Evolutionary conservation across 1,140 invertebrate genomes (phyloP), one percentile per base, ranked within the genome.

Genomic region (Eupristina koningsbergeri): DNA sequence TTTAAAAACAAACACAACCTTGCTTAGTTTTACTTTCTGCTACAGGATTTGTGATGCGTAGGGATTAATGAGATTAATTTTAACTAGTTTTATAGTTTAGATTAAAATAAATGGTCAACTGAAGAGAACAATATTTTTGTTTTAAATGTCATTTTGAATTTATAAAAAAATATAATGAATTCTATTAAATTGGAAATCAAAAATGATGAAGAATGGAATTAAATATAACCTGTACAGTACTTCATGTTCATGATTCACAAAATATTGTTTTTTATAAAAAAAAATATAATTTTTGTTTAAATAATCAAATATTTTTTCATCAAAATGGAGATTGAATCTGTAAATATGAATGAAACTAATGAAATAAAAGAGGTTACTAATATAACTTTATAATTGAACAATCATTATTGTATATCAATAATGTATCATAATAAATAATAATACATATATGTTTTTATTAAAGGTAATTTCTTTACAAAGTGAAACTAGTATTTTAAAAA

Each of bases 401-500:
- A 36, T 41, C 41, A 3, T 41, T 71, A n/a, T 41, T 41, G 7
- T 3, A 69, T 67, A 22, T 69, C 41, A 69, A 41, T n/a, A 13
- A 22, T 26, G 0, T 3, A 0, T 71, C 19, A 71, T 39, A 39
- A 36, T 41, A 3, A 17, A 53, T 53, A 26, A 58, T 58, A 26
- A 58, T 58, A 58, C 26, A 26, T 58, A 13, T 26, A 26, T 58
- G 9, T 9, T 77, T 81, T 53, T 26, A 50, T 67, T 76, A 50
- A 73, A 82, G 77, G 29, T 85, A 34, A 31, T 85, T 36, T 86
- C 81, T 26, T 63, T 86, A 11, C 84, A 85, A 84, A 86, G 81
- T 67, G 88, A 89, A 86, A 85, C 86, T 22, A 89, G 87, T 71
- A 85, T 91, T 76, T 47, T 90, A 17, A 75, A 81, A 86, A 85